Base-by-base conservation (phyloP, 2,797 vertebrate species). In the Oophaga sylvatica region DNA sequence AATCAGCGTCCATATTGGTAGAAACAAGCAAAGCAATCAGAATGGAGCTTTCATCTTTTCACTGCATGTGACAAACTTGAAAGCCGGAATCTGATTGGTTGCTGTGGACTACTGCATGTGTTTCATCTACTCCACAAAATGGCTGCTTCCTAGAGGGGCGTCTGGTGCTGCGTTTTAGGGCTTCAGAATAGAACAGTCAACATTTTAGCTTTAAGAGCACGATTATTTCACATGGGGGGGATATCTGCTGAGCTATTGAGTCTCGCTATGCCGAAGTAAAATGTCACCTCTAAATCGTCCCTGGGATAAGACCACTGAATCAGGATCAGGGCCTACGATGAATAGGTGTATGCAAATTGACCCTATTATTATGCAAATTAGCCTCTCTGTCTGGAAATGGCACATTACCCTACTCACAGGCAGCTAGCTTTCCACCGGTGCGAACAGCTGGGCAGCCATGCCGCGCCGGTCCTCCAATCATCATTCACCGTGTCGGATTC, bases 341-440 rank as follows among this genome's bases (percentile, higher is more conserved):
- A 89, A 83, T 80, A 71, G 17, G 84, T 75, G 48, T 89, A 87
- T 89, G 88, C 88, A 86, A 87, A 89, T 86, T 56, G 45, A 59
- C 75, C 80, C 80, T 83, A 89, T 89, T 83, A 89, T 89, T 86
- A 89, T 89, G 88, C 56, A 89, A 86, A 89, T 89, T 17, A 78
- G 62, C 29, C 62, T 70, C 59, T 57, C 81, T 45, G 35, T 10
- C 84, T 79, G 73, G 71, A 87, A 89, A 87, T 83, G 88, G 80
- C 75, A 83, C 84, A 89, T 89, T 87, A 83, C 73, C 73, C 80
- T 79, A 60, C 77, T 86, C 70, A 82, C 29, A 20, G 79, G 79
- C 67, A n/a, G n/a, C 56, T 79, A 35, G 78, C 81, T 53, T 80
- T 53, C 45, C 81, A 60, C 56, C 48, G 29, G 56, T 60, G 35